Percentiles rank a stretch among this genome's conserved stretches.
Conservation (phyloP, 2,113 vertebrate species). For the Neolamprologus ventralis region DNA sequence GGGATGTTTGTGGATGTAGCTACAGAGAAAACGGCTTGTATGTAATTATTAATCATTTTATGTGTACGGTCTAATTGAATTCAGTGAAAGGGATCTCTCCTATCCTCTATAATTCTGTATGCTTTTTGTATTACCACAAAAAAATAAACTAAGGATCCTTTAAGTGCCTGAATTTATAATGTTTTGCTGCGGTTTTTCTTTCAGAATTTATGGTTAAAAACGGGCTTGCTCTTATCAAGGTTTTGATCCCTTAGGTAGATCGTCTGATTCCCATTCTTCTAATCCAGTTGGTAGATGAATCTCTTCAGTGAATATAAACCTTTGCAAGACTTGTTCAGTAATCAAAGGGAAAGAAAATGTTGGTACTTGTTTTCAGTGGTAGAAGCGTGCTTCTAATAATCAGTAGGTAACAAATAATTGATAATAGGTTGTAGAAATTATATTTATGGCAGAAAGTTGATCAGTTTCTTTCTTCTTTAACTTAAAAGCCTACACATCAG, state of each 20-base stretch:
- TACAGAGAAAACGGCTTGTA: constrained; percentile 42
- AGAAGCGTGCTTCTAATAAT: not conserved
- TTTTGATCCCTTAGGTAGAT: not conserved
- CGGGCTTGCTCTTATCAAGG: not conserved
- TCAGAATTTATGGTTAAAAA: not conserved
- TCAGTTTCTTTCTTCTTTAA: not conserved
- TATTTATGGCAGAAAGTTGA: not conserved
- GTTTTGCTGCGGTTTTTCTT: constrained; percentile 17
- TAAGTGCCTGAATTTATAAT: constrained; percentile 75
- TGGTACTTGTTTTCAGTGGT: not conserved
- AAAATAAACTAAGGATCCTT: constrained; percentile 75
- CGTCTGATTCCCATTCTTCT: not conserved
- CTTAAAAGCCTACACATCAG: not conserved
- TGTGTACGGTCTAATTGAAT: constrained; percentile 60
- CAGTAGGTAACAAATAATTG: not conserved
- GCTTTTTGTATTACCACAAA: constrained; percentile 73
- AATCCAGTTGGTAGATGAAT: not conserved
- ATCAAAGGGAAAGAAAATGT: not conserved
- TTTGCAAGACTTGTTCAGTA: not conserved
- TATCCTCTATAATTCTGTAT: constrained; percentile 69
- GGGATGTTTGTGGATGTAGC: constrained; percentile 50
- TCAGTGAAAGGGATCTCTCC: constrained; percentile 68
- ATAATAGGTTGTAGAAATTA: not conserved
- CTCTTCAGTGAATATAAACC: not conserved
- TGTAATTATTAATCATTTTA: constrained; percentile 66